Evolutionary conservation across 2,797 vertebrate genomes (phyloP), one percentile per base, ranked within the genome.

Genomic region (Euthynnus affinis): DNA sequence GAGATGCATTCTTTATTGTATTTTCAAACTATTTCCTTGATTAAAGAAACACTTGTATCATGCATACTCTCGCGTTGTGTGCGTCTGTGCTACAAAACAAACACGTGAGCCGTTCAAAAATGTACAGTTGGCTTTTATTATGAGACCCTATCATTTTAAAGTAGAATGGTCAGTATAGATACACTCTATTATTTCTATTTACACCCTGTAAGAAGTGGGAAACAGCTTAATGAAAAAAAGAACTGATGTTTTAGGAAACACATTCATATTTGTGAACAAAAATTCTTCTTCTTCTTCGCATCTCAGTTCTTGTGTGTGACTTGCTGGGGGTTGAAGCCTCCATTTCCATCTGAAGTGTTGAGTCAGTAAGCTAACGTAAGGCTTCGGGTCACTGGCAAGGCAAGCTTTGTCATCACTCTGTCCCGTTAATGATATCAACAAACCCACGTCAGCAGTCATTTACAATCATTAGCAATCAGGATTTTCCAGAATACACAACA

Each of bases 361-460:
- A 84, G 60, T 84, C 74, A 80, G 76, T 83, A 37, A 84, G 78
- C 81, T 84, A 74, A 88, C 62, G 68, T 93, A 92, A 4, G 90
- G 90, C 91, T 95, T 93, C 94, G 89, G 95, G 85, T 94, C 90
- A 0, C 90, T 87, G 72, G 91, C 85, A 88, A 86, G 91, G 93
- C 87, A 88, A 86, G 88, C 90, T 69, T 72, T 74, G 82, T 95
- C 95, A 81, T 95, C 94, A 81, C 94, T 96, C 69, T 95, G 90
- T 0, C 93, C 95, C 87, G 92, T 93, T 88, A 95, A 96, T 37
- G 88, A 91, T 90, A 94, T 93, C 83, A 92, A 85, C 93, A 94
- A 87, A 95, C 94, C 94, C 94, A 80, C 40, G 7, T 68, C 65
- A 85, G 82, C 81, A 74, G 83, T 78, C 79, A 67, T 68, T 84